These are phyloP conservation scores for Dendrophyllia cribrosa DNA, from an alignment of 64 coral and sea anemone genomes.

Conservation along the genomic window DNA sequence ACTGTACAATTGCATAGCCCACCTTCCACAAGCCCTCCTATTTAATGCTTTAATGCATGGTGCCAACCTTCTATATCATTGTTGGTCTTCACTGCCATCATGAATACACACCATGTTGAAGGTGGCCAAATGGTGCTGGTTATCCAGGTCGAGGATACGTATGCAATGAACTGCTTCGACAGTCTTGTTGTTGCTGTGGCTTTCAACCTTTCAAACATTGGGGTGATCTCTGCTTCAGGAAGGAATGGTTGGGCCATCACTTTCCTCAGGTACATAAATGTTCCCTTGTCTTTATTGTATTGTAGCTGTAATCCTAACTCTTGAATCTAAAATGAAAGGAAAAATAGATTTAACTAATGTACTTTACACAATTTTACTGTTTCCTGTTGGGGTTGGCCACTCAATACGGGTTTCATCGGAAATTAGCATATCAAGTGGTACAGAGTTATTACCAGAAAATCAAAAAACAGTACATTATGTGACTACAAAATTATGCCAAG, in stretches of 20 bases:
- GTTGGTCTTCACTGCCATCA: conserved; percentile 3
- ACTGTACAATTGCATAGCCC: not conserved
- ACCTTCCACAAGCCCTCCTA: not conserved
- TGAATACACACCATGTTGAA: conserved; percentile 5
- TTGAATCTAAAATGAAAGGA: conserved; percentile 18
- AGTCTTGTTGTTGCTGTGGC: not conserved
- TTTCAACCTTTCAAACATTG: not conserved
- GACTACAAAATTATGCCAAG: too few relatives aligned
- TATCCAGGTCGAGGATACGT: not conserved
- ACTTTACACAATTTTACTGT: too few relatives aligned
- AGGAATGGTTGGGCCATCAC: conserved; percentile 23
- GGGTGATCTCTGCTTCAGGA: not conserved
- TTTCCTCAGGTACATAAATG: not conserved
- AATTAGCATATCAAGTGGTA: too few relatives aligned
- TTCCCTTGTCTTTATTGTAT: not conserved
- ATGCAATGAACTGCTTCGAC: not conserved
- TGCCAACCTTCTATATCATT: conserved; percentile 8
- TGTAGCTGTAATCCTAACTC: conserved; percentile 18
- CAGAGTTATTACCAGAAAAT: too few relatives aligned
- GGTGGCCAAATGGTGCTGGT: not conserved
- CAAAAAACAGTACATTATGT: too few relatives aligned
- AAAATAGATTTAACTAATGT: too few relatives aligned
- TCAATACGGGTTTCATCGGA: too few relatives aligned
- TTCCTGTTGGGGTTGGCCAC: too few relatives aligned
- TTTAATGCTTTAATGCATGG: not conserved